Conservation (phyloP, 2,888 invertebrate species). For the Hecatera dysodea region DNA sequence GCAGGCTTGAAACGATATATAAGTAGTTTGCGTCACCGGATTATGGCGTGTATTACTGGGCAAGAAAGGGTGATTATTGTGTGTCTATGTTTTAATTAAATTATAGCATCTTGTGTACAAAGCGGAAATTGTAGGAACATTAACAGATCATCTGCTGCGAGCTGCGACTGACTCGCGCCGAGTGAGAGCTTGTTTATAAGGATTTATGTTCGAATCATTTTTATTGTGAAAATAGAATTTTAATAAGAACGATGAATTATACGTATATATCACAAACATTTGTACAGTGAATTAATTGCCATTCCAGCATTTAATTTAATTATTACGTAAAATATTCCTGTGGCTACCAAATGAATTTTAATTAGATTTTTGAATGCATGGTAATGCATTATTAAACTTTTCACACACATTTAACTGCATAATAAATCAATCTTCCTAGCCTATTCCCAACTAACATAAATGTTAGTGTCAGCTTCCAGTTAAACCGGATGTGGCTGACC, state of each 20-base stretch:
- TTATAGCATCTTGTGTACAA: slow-evolving; percentile 68
- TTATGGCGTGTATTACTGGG: slow-evolving; percentile 49
- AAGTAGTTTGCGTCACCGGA: slow-evolving; percentile 38
- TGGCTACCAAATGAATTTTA: background rate
- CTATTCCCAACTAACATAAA: no score
- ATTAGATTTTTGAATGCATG: background rate
- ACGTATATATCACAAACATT: background rate
- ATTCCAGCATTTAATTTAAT: no score
- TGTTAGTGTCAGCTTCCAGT: no score
- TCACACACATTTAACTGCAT: no score
- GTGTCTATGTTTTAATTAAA: slow-evolving; percentile 70
- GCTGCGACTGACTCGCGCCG: slow-evolving; percentile 43
- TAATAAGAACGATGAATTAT: background rate
- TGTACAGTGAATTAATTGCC: no score
- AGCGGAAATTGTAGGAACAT: slow-evolving; percentile 63
- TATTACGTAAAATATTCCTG: background rate
- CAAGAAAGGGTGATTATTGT: slow-evolving; percentile 49
- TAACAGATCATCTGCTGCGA: slow-evolving; percentile 68
- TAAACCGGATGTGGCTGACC: no score
- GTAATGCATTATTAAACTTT: background rate
- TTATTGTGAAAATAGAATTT: background rate
- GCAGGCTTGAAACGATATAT: slow-evolving; percentile 63
- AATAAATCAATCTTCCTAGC: no score
- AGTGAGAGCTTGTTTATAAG: slow-evolving; percentile 34
- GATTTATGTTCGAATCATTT: background rate